These are phyloP conservation scores for Chloromyia formosa DNA, from an alignment of 2,888 invertebrate genomes.

Conservation along the genomic window DNA sequence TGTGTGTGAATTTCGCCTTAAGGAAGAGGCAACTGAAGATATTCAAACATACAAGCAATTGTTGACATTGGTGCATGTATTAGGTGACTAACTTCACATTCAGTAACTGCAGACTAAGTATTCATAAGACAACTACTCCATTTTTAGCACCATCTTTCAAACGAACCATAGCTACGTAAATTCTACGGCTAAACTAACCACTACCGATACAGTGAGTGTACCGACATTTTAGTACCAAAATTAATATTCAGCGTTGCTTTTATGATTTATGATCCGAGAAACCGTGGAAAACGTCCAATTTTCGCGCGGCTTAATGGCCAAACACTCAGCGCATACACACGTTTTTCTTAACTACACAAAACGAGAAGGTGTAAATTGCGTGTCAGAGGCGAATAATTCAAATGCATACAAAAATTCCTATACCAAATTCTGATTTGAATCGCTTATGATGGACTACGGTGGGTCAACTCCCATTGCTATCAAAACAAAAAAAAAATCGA, in stretches of 20 bases:
- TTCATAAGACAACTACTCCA: too few species aligned
- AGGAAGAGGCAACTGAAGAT: too few species aligned
- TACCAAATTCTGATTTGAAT: slow-evolving; percentile 47
- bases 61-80: too few species aligned
- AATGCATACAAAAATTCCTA: slow-evolving; percentile 46
- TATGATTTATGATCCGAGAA: slow-evolving; percentile 35
- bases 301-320: slow-evolving; percentile 17
- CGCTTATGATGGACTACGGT: slow-evolving; percentile 1
- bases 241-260: slow-evolving; percentile 42
- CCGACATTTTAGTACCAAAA: slow-evolving; percentile 13
- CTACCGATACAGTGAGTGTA: slow-evolving; percentile 6
- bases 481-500: not conserved
- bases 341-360: not conserved
- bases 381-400: slow-evolving; percentile 46
- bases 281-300: slow-evolving; percentile 33
- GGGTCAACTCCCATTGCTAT: not conserved
- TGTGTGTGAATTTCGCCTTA: too few species aligned
- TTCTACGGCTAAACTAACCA: too few species aligned
- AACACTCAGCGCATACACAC: not conserved
- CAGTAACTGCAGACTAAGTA: too few species aligned
- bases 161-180: too few species aligned
- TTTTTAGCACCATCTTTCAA: too few species aligned
- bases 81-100: too few species aligned
- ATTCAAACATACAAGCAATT: too few species aligned
- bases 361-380: slow-evolving; percentile 45